Base-by-base conservation (phyloP, 2,113 vertebrate genomes). In the Hymenochirus boettgeri region DNA sequence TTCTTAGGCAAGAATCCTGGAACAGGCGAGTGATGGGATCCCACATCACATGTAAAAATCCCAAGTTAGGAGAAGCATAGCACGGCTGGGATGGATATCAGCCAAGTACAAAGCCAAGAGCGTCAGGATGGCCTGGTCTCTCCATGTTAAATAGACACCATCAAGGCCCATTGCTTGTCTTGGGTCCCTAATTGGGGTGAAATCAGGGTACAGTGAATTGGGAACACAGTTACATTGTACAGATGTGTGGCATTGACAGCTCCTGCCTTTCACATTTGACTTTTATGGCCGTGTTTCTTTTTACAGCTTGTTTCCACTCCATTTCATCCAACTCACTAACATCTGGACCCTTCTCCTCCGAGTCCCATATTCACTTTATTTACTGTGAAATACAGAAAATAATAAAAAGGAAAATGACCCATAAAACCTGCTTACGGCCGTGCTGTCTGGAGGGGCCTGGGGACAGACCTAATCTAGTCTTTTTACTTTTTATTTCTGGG, bases 251-350 rank as follows among this genome's bases (percentile, higher is more conserved):
- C 81, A 88, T 71, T 82, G 85, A 86, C 84, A 83, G 82, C 74
- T 78, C 62, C 5, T 11, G 52, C n/a, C 3, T 31, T 65, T 54
- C n/a, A 29, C 27, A 46, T 46, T 46, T 45, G 23, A 83, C 72
- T 77, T 89, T 90, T 86, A 88, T 75, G 73, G 67, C 81, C 75
- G 71, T 70, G 70, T 80, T 86, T 85, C 84, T 15, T 86, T 85
- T 87, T 88, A 90, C 80, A 85, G 82, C 87, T 87, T 86, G 83
- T 86, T 88, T 85, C 86, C 84, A 85, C 82, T 81, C 76, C 80
- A 85, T 88, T 85, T 86, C 83, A 82, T 83, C 86, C 83, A 85
- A 84, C 78, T 78, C 73, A 73, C 72, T 83, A 84, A 87, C 86
- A 89, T 86, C 86, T 90, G 87, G 83, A 75, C 60, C 11, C 15